Percentiles rank a stretch among this genome's conserved stretches.
Conservation (phyloP, 2,888 invertebrate species). For the Heterodera filipjevi region DNA sequence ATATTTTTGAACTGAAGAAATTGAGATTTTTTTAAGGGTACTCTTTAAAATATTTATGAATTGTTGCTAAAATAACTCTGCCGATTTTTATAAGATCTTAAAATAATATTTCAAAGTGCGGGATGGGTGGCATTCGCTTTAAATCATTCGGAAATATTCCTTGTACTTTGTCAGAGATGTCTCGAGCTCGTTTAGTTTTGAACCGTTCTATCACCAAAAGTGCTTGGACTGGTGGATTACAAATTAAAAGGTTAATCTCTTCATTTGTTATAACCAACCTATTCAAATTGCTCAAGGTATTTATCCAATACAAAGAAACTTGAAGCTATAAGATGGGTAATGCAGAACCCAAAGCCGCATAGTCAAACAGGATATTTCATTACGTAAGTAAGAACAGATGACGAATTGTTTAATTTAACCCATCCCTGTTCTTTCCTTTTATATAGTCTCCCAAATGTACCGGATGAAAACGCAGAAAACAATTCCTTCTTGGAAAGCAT, state of each 20-base stretch:
- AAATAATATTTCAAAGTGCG: not conserved
- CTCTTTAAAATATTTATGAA: too few relatives aligned
- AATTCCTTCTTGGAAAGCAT: slow-evolving; percentile 60
- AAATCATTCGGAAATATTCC: not conserved
- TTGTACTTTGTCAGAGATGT: not conserved
- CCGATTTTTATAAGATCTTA: not conserved
- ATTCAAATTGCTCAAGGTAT: not conserved
- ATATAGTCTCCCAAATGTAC: slow-evolving; percentile 58
- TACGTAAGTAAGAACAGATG: not conserved
- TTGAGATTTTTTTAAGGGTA: too few relatives aligned
- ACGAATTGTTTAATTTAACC: too few relatives aligned
- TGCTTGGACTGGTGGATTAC: not conserved
- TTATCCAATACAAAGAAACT: not conserved
- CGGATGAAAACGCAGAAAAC: slow-evolving; percentile 63
- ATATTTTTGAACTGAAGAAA: too few relatives aligned
- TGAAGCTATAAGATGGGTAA: not conserved
- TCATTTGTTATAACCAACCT: not conserved
- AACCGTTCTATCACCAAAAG: not conserved
- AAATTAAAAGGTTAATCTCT: not conserved
- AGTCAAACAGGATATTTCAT: not conserved
- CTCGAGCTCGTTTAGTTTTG: not conserved
- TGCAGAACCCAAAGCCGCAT: not conserved
- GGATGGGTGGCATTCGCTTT: not conserved
- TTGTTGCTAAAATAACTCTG: too few relatives aligned
- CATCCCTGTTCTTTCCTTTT: too few relatives aligned